A percentile compares a stretch with the other conserved stretches of the same genome.
These are phyloP conservation scores for Ceuthmochares aereus DNA, from an alignment of 2,113 vertebrate genomes.

Conservation along the genomic window DNA sequence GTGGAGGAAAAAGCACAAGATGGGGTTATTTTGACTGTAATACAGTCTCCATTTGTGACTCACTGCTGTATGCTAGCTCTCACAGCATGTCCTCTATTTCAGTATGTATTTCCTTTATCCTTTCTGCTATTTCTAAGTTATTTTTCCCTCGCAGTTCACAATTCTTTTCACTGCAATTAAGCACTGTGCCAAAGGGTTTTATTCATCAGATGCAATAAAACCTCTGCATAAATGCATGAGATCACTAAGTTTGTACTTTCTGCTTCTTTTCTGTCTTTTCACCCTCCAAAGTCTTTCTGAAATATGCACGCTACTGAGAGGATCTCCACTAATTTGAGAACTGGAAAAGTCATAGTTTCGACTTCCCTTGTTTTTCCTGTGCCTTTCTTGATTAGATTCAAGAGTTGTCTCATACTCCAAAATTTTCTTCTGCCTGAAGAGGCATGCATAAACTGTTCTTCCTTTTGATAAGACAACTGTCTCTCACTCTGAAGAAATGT, in stretches of 20 bases:
- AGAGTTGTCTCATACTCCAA: not conserved
- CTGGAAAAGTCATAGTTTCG: not conserved
- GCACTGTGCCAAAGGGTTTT: conserved; percentile 3
- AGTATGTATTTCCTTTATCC: not conserved
- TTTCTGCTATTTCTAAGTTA: not conserved
- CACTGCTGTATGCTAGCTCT: not conserved
- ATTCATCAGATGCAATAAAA: not conserved
- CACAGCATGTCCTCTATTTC: not conserved
- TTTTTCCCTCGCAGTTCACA: not conserved
- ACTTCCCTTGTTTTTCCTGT: not conserved
- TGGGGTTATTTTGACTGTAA: not conserved
- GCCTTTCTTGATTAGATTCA: not conserved
- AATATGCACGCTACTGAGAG: not conserved
- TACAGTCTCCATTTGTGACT: not conserved
- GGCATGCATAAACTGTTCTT: not conserved
- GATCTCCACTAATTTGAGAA: not conserved
- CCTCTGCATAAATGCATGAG: not conserved
- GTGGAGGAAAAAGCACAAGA: not conserved
- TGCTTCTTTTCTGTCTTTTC: conserved; percentile 14
- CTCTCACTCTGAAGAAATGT: not conserved
- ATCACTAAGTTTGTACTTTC: not conserved
- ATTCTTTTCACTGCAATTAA: conserved; percentile 53
- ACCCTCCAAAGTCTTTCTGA: not conserved
- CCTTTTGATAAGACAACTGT: not conserved
- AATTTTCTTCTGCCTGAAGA: not conserved